Evolutionary conservation across 2,797 vertebrate species (phyloP).

Genomic region (Ataeniobius toweri): DNA sequence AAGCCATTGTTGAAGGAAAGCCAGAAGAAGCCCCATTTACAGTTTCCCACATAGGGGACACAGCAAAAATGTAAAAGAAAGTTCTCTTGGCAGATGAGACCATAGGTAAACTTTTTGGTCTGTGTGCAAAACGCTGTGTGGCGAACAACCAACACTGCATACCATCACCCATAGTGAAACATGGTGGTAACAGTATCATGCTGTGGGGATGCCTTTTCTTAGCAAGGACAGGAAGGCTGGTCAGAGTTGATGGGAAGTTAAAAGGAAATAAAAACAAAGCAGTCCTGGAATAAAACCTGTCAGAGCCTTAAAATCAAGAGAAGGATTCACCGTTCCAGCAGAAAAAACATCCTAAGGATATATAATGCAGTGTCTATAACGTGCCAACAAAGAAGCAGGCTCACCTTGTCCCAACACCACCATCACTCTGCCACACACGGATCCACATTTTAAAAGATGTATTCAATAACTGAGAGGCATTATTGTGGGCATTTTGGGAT

Average conservation of each 20-base stretch:
- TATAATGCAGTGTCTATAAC: no score
- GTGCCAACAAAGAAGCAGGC: conserved; percentile 54
- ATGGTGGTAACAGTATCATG: no score
- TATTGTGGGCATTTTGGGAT: conserved; percentile 68
- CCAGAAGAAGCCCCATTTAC: neutral
- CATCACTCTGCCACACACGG: conserved; percentile 1
- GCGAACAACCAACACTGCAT: neutral
- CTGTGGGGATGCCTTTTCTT: neutral
- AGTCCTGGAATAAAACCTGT: neutral
- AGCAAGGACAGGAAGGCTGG: neutral
- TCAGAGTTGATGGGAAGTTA: neutral
- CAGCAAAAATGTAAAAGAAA: neutral
- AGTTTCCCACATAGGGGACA: neutral
- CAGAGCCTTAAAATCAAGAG: neutral
- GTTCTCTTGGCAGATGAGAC: neutral
- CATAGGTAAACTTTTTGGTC: neutral
- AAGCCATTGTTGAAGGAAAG: neutral
- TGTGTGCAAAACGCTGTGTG: neutral
- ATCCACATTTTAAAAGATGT: conserved; percentile 28
- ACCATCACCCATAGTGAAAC: neutral
- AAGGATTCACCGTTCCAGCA: neutral
- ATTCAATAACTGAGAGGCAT: conserved; percentile 60
- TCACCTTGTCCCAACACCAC: conserved; percentile 9
- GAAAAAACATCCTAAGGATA: neutral
- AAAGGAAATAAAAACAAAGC: neutral